phyloP scores from a whole-genome alignment of 2,113 vertebrate genomes.

The Rynchops niger region DNA sequence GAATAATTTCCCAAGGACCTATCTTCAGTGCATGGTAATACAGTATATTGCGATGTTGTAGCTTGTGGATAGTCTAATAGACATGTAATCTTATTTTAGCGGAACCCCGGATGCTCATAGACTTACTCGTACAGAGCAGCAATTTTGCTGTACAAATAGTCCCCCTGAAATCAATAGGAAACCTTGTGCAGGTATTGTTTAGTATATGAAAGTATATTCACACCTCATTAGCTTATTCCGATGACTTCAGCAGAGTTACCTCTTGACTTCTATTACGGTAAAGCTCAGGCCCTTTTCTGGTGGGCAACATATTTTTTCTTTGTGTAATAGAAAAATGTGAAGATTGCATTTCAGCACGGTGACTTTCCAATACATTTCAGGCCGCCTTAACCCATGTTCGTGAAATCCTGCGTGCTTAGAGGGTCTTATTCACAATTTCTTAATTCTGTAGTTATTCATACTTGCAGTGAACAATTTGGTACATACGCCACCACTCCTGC shows the following conservation, averaged over 20 bases:
- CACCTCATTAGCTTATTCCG: not conserved
- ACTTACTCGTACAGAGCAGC: not conserved
- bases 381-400: not conserved
- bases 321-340: not conserved
- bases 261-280: not conserved
- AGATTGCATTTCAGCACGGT: not conserved
- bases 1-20: constrained; percentile 38
- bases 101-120: not conserved
- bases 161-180: not conserved
- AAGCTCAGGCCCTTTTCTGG: not conserved
- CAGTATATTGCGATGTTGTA: not conserved
- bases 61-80: not conserved
- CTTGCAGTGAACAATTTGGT: not conserved
- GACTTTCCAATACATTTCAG: not conserved
- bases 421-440: not conserved
- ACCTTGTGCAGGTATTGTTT: not conserved
- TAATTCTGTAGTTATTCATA: not conserved
- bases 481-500: not conserved
- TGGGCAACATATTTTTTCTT: not conserved
- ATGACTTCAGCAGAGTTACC: not conserved
- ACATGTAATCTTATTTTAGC: constrained; percentile 25
- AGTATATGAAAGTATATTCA: not conserved
- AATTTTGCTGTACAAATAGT: not conserved
- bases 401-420: not conserved
- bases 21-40: not conserved